Conservation (phyloP, 2,113 vertebrate species). For the Corynorhinus townsendii region DNA sequence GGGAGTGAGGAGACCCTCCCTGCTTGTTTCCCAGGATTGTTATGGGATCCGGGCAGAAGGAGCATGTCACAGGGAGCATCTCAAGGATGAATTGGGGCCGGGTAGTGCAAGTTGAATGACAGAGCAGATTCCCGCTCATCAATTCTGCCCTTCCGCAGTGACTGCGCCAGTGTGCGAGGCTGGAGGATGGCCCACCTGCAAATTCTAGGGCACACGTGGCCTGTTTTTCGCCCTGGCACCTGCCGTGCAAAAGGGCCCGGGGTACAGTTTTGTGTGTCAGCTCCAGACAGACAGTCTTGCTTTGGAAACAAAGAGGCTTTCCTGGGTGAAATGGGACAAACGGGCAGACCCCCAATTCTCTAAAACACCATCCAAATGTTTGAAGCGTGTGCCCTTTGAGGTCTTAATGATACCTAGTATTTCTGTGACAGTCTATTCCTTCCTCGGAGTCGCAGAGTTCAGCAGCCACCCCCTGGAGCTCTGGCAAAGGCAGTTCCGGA, state of each 20-base stretch:
- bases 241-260: neutral
- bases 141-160: neutral
- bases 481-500: slow-evolving; percentile 46
- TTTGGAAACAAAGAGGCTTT: slow-evolving; percentile 30
- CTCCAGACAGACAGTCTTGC: slow-evolving; percentile 32
- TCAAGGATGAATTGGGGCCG: slow-evolving; percentile 26
- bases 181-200: neutral
- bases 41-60: slow-evolving; percentile 26
- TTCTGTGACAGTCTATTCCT: slow-evolving; percentile 24
- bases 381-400: neutral
- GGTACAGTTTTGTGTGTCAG: slow-evolving; percentile 10
- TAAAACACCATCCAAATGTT: neutral
- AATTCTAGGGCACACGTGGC: slow-evolving; percentile 10
- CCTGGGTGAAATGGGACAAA: neutral
- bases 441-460: slow-evolving; percentile 53
- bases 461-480: slow-evolving; percentile 43
- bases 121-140: slow-evolving; percentile 37
- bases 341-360: neutral
- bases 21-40: neutral
- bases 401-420: neutral
- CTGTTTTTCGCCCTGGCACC: neutral
- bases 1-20: neutral
- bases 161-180: neutral
- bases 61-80: neutral
- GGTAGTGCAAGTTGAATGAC: slow-evolving; percentile 43